Conservation (phyloP, 2,888 invertebrate genomes). For the Lepidochrysops patricia region DNA sequence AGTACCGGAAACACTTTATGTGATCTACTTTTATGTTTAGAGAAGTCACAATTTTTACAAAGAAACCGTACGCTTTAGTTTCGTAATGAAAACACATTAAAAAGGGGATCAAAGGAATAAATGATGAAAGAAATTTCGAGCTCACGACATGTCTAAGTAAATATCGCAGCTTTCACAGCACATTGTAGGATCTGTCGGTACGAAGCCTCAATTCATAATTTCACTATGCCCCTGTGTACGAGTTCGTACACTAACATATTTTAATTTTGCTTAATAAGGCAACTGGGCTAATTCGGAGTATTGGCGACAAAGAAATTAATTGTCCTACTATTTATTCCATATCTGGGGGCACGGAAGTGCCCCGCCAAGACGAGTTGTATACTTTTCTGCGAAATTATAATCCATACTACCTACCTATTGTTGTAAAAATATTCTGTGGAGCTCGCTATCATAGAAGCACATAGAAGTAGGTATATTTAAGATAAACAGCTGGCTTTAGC, state of each 20-base stretch:
- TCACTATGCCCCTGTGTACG: neutral
- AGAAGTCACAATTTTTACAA: neutral
- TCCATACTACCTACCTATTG: too few relatives aligned
- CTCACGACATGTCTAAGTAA: neutral
- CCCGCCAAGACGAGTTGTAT: too few relatives aligned
- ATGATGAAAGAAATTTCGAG: neutral
- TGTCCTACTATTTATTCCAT: too few relatives aligned
- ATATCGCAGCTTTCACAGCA: neutral
- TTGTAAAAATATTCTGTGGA: too few relatives aligned
- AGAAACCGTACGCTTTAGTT: neutral
- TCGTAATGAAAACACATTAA: slow-evolving; percentile 7
- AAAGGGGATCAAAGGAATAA: neutral
- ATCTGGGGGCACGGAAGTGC: too few relatives aligned
- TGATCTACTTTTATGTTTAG: neutral
- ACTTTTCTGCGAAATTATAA: too few relatives aligned
- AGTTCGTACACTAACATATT: neutral
- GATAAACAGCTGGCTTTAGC: too few relatives aligned
- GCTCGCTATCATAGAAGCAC: too few relatives aligned
- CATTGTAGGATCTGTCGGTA: neutral
- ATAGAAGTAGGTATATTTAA: too few relatives aligned
- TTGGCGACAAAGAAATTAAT: too few relatives aligned
- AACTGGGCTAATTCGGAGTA: too few relatives aligned
- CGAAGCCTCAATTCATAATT: neutral
- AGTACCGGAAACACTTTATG: neutral
- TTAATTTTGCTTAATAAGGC: neutral